Evolutionary conservation across 2,888 invertebrate species (phyloP).

Genomic region (Leptarthrus brevirostris): DNA sequence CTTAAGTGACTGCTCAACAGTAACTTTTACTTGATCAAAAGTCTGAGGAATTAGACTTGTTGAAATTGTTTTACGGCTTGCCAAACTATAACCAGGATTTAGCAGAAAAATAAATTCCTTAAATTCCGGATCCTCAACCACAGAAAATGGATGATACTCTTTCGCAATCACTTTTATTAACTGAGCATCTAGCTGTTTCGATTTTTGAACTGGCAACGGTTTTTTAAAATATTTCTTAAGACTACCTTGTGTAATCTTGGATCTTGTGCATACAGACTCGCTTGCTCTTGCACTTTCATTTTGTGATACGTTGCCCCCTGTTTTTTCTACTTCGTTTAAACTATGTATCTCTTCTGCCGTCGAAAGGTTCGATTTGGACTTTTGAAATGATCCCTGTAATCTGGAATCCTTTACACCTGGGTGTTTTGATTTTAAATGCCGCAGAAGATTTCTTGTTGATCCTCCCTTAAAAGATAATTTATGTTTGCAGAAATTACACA

Average conservation of each 20-base stretch:
- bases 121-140: slow-evolving; percentile 59
- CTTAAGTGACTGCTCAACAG: slow-evolving; percentile 48
- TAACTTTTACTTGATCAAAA: slow-evolving; percentile 52
- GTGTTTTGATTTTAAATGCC: not conserved
- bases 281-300: not conserved
- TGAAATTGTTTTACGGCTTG: slow-evolving; percentile 56
- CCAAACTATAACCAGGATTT: slow-evolving; percentile 57
- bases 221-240: not conserved
- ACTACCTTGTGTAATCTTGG: not conserved
- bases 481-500: not conserved
- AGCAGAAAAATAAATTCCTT: slow-evolving; percentile 56
- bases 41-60: slow-evolving; percentile 56
- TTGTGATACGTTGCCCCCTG: not conserved
- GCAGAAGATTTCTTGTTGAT: slow-evolving; percentile 6
- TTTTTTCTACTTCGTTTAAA: not conserved
- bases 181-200: slow-evolving; percentile 2
- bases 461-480: slow-evolving; percentile 17
- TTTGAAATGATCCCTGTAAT: no score
- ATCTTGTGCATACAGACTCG: not conserved
- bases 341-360: no score
- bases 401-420: not conserved
- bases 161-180: slow-evolving; percentile 57
- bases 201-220: no score
- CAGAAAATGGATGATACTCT: slow-evolving; percentile 58
- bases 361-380: no score